Base-by-base conservation (phyloP, 2,797 vertebrate species). In the Phataginus tricuspis region DNA sequence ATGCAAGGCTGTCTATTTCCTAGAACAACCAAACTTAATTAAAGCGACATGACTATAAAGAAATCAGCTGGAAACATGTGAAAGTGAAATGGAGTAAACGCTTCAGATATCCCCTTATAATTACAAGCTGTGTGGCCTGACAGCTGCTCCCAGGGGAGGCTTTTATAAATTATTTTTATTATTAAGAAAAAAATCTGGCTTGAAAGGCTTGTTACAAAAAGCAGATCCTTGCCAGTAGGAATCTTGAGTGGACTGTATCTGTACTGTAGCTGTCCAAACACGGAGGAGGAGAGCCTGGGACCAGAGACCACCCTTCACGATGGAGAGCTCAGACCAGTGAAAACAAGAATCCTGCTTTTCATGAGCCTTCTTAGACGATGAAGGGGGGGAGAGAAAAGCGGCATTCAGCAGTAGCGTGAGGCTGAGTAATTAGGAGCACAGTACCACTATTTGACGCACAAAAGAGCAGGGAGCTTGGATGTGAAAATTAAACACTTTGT, bases 101-200 rank as follows among this genome's bases (percentile, higher is more conserved):
- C 88, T 85, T 97, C 89, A 93, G 97, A 86, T 87, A 86, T 91
- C 94, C 86, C 61, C 96, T 87, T 68, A 74, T 77, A 92, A 63
- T 86, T 83, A 88, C 88, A 92, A 96, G 86, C 61, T 91, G 87
- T 98, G 97, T 96, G 97, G 96, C 96, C 97, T 96, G 94, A 98
- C 96, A 97, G 97, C 94, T 95, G 88, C 84, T 97, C 96, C 93
- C 95, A 68, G n/a, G 82, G 86, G 95, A 97, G 31, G 0, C 0
- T 8, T 82, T 61, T 92, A 64, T 15, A 74, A n/a, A 86, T 75
- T 19, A 51, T 23, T 95, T 53, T 86, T 96, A 53, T 68, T 93
- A 29, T 86, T 42, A 4, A 63, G 66, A 55, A 71, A 77, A 94
- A 97, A 94, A 51, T 53, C 68, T 90, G 77, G 78, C 97, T 84